These are phyloP conservation scores for Dynastes tityus DNA, from an alignment of 2,888 invertebrate species.

Conservation along the genomic window DNA sequence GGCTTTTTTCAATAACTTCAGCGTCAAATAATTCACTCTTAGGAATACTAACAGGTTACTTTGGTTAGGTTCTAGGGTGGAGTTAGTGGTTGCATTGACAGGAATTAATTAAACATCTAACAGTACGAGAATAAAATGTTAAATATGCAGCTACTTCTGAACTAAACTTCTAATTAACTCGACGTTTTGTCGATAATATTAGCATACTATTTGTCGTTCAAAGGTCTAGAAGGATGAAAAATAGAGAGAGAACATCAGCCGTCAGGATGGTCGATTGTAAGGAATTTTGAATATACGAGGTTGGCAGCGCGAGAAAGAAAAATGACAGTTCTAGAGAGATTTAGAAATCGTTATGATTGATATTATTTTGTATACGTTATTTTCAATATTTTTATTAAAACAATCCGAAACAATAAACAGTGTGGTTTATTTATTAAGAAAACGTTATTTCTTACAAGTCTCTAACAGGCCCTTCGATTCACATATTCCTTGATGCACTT, in stretches of 20 bases:
- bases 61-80: neutral
- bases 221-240: neutral
- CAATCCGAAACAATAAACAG: too few species aligned
- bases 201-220: neutral
- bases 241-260: neutral
- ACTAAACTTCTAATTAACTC: neutral
- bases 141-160: neutral
- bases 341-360: too few species aligned
- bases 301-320: too few species aligned
- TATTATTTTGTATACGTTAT: too few species aligned
- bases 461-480: too few species aligned
- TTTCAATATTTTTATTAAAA: too few species aligned
- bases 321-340: too few species aligned
- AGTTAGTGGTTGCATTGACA: neutral
- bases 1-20: neutral
- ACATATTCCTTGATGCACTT: too few species aligned
- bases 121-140: neutral
- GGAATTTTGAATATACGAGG: too few species aligned
- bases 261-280: too few species aligned
- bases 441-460: too few species aligned
- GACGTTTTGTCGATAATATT: slow-evolving; percentile 4
- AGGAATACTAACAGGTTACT: neutral
- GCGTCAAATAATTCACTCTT: neutral
- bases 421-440: too few species aligned
- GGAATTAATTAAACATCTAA: neutral